Evolutionary conservation across 1,140 invertebrate species (phyloP), one percentile per base, ranked within the genome.

Genomic region (Copidosoma floridanum): DNA sequence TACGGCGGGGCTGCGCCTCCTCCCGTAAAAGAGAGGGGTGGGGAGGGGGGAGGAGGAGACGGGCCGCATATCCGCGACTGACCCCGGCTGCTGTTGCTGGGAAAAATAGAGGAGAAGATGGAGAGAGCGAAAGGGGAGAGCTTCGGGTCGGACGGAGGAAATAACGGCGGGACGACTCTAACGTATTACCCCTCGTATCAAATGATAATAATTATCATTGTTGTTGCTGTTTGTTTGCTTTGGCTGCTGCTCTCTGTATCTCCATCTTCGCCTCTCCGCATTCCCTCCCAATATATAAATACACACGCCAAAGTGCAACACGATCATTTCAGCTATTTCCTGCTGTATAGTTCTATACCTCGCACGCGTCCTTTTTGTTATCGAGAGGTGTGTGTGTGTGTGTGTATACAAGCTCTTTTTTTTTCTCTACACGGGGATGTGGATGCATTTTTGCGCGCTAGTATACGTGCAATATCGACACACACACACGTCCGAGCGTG

Each of bases 201-300:
- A 74, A 77, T n/a, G n/a, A n/a, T n/a, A n/a, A n/a, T 77, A 77
- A 78, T 78, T 75, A 78, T 78, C 77, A 76, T 77, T 78, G 74
- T 78, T 78, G 75, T n/a, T n/a, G n/a, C n/a, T n/a, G n/a, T n/a
- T n/a, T n/a, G n/a, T 78, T 78, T 78, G 76, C 76, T 76, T 77
- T 77, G 65, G 67, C 21, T 32, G 54, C 27, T 57, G 29, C 29
- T 62, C 60, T 61, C 59, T 61, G 18, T 60, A 61, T 63, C 55
- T 65, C n/a, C 18, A n/a, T 16, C 56, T 48, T 47, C 37, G 37
- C 60, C 41, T 38, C 32, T 27, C 38, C 51, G 20, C 47, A 29
- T 21, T 23, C 43, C 54, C 38, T 55, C 44, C 41, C 43, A n/a
- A n/a, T n/a, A n/a, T n/a, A n/a, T n/a, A n/a, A n/a, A n/a, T n/a